phyloP scores from a whole-genome alignment of 2,888 invertebrate genomes.

The Tetragonisca angustula region DNA sequence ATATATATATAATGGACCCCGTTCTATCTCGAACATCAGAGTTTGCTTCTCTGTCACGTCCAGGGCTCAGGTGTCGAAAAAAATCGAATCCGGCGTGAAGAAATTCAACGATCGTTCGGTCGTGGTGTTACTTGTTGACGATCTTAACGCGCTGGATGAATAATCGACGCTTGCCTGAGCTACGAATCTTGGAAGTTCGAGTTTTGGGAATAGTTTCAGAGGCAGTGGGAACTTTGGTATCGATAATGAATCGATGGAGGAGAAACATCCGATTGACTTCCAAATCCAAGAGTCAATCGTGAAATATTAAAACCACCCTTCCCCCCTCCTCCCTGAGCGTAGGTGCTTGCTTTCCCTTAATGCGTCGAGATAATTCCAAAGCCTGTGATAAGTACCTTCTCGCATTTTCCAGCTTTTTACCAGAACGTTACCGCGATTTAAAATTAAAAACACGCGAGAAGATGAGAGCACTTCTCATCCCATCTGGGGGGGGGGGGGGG shows the following conservation, averaged over 20 bases:
- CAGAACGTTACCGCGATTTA: too few relatives aligned
- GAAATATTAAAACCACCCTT: background rate
- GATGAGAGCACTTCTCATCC: too few relatives aligned
- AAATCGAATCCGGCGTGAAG: background rate
- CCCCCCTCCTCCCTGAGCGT: too few relatives aligned
- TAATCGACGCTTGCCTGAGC: background rate
- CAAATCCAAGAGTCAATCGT: background rate
- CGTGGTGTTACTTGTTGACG: background rate
- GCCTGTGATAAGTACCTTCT: too few relatives aligned
- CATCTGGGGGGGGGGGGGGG: too few relatives aligned
- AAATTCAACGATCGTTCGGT: background rate
- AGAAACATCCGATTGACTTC: background rate
- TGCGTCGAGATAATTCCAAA: too few relatives aligned
- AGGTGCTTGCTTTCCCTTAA: too few relatives aligned
- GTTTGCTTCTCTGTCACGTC: background rate
- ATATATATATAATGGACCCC: conserved; percentile 18
- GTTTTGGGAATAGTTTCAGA: background rate
- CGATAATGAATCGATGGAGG: background rate
- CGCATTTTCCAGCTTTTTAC: too few relatives aligned
- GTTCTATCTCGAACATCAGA: background rate
- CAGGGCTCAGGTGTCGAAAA: background rate
- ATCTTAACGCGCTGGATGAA: background rate
- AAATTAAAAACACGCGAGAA: too few relatives aligned
- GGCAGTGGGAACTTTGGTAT: too few relatives aligned
- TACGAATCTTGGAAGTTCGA: background rate